phyloP scores from a whole-genome alignment of 2,888 invertebrate genomes.

The Labia minor region DNA sequence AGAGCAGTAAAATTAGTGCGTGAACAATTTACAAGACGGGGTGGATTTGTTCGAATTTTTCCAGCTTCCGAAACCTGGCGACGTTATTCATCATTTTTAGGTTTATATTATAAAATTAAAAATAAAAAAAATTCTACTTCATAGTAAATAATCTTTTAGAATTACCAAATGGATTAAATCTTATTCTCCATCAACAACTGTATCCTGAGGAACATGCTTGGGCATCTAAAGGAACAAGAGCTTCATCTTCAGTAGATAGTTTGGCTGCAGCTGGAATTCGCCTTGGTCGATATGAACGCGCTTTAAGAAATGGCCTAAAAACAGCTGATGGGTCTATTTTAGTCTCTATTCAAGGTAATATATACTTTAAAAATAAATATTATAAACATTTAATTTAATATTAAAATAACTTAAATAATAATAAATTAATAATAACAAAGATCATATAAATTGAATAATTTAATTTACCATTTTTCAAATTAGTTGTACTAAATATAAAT shows the following conservation, averaged over 20 bases:
- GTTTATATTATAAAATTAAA: slow-evolving; percentile 38
- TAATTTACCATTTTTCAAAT: no score
- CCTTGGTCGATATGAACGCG: slow-evolving; percentile 46
- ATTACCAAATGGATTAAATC: slow-evolving; percentile 65
- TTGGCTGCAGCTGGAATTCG: slow-evolving; percentile 26
- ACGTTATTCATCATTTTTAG: slow-evolving; percentile 66
- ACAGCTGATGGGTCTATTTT: not conserved
- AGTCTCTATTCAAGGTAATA: not conserved
- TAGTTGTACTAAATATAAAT: no score
- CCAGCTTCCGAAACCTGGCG: slow-evolving; percentile 82
- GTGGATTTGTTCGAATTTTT: slow-evolving; percentile 84
- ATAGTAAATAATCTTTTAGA: slow-evolving; percentile 45
- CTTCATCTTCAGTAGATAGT: slow-evolving; percentile 13
- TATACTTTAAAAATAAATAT: no score
- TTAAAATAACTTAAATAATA: no score
- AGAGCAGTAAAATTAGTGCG: slow-evolving; percentile 61
- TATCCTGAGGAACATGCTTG: slow-evolving; percentile 47
- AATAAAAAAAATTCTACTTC: no score
- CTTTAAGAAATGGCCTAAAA: slow-evolving; percentile 38
- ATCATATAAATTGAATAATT: no score
- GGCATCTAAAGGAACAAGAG: slow-evolving; percentile 19
- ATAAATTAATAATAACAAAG: not conserved
- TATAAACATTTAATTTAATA: not conserved
- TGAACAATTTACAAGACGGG: slow-evolving; percentile 69
- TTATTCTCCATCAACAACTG: slow-evolving; percentile 61